Percentiles rank a stretch among this genome's conserved stretches.
These are phyloP conservation scores for Fulmarus glacialis DNA, from an alignment of 2,113 vertebrate genomes.

Conservation along the genomic window DNA sequence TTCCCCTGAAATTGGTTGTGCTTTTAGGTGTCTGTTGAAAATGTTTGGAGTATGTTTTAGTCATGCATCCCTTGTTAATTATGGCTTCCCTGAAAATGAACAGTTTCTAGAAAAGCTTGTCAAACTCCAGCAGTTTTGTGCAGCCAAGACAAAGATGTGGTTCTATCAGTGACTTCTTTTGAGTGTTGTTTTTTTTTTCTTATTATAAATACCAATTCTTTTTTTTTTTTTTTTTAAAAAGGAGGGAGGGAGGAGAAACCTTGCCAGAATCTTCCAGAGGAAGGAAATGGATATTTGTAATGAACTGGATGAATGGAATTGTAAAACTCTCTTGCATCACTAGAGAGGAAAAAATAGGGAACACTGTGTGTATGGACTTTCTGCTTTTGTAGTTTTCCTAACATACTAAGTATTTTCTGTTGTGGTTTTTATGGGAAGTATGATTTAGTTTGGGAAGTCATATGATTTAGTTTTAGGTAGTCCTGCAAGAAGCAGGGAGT, in stretches of 20 bases:
- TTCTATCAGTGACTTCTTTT: background rate
- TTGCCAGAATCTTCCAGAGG: background rate
- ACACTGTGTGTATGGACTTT: background rate
- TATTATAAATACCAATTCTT: background rate
- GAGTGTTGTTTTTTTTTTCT: background rate
- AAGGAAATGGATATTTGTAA: background rate
- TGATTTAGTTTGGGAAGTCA: background rate
- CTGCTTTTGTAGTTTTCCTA: background rate
- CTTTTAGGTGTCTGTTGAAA: background rate
- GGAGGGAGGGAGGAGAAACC: background rate
- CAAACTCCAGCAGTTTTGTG: background rate
- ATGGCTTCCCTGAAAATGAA: background rate
- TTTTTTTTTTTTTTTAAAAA: background rate
- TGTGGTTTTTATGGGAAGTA: background rate
- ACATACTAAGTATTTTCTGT: background rate
- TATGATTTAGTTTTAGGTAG: background rate
- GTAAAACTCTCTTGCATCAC: background rate
- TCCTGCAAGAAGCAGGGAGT: background rate
- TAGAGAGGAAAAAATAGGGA: background rate
- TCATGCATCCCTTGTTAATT: background rate
- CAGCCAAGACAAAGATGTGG: background rate
- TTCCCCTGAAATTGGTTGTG: background rate
- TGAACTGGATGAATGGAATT: background rate
- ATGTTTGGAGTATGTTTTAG: background rate
- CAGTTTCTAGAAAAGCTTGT: background rate